These are phyloP conservation scores for Carassius gibelio DNA, from an alignment of 2,113 vertebrate species.

Conservation along the genomic window DNA sequence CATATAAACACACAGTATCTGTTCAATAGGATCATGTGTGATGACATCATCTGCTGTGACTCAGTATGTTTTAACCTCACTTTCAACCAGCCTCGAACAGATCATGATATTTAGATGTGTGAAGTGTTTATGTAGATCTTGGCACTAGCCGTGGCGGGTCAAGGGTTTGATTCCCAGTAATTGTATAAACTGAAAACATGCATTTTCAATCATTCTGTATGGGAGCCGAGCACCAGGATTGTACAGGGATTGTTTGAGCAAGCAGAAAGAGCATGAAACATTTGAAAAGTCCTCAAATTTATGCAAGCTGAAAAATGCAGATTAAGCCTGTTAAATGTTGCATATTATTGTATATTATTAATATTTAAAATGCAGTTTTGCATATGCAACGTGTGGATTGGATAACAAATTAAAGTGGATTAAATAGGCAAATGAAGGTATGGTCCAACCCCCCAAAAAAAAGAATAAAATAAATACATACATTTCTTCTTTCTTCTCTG, in stretches of 20 bases:
- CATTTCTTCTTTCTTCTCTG: background rate
- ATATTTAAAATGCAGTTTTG: background rate
- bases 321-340: background rate
- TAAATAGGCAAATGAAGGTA: no score
- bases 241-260: background rate
- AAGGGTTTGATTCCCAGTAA: background rate
- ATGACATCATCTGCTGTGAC: background rate
- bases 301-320: background rate
- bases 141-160: background rate
- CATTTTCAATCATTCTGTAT: background rate
- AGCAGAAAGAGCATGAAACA: background rate
- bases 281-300: background rate
- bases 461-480: no score
- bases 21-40: background rate
- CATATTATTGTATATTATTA: background rate
- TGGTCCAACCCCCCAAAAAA: no score
- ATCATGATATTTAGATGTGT: constrained; percentile 35
- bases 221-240: background rate
- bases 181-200: background rate
- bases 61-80: constrained; percentile 5
- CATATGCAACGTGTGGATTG: no score
- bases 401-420: no score
- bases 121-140: background rate
- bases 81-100: background rate
- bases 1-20: background rate